These are phyloP conservation scores for Struthio camelus DNA, from an alignment of 2,113 vertebrate genomes.

Conservation along the genomic window DNA sequence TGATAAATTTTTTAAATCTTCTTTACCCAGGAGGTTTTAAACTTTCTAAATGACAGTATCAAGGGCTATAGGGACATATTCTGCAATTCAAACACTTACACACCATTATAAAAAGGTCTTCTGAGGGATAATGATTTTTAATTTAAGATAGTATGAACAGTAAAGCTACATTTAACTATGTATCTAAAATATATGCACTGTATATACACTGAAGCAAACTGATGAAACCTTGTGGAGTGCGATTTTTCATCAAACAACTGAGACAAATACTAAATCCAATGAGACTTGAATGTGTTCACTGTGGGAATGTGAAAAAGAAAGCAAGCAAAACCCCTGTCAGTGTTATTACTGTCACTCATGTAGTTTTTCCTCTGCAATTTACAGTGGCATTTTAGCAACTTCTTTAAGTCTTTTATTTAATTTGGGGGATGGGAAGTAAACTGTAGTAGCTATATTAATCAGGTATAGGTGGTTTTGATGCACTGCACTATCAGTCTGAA, in stretches of 20 bases:
- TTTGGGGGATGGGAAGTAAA: not conserved
- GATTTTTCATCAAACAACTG: not conserved
- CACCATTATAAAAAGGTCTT: slow-evolving; percentile 25
- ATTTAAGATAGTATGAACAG: slow-evolving; percentile 39
- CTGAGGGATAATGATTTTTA: slow-evolving; percentile 28
- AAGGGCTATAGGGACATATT: slow-evolving; percentile 6
- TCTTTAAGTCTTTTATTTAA: not conserved
- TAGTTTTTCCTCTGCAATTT: not conserved
- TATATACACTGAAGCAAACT: not conserved
- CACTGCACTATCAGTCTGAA: not conserved
- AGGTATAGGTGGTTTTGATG: not conserved
- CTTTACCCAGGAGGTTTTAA: slow-evolving; percentile 35
- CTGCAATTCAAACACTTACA: slow-evolving; percentile 28
- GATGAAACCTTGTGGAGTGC: not conserved
- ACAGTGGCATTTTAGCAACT: not conserved
- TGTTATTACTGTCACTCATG: not conserved
- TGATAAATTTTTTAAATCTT: slow-evolving; percentile 68
- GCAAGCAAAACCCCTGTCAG: not conserved
- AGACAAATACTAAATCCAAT: not conserved
- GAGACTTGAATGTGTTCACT: not conserved
- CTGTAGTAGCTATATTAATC: not conserved
- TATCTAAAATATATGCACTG: not conserved
- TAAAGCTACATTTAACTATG: not conserved
- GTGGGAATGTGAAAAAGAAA: not conserved
- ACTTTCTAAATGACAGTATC: slow-evolving; percentile 39